Evolutionary conservation across 2,797 vertebrate species (phyloP).

Genomic region (Falco peregrinus): DNA sequence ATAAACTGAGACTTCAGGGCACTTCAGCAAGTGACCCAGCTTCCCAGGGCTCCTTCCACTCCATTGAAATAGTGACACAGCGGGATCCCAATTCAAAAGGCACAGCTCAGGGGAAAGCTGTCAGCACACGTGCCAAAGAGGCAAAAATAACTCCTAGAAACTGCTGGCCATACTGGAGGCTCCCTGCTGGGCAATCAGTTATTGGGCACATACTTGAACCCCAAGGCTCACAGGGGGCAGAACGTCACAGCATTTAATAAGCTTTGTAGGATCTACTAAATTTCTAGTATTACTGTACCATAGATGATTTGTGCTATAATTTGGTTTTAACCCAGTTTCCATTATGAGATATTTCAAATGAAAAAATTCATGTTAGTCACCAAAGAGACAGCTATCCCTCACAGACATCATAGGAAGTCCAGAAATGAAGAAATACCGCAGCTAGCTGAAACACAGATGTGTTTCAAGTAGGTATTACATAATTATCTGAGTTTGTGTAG

Average conservation of each 20-base stretch:
- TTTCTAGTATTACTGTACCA: background rate
- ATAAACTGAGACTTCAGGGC: background rate
- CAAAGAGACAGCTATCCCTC: background rate
- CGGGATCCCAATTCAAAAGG: background rate
- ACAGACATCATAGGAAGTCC: background rate
- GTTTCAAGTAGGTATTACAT: background rate
- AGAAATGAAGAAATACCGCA: background rate
- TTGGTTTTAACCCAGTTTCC: background rate
- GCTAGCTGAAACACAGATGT: background rate
- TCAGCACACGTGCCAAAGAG: background rate
- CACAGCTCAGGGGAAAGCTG: background rate
- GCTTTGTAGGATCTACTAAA: background rate
- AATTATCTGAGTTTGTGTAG: background rate
- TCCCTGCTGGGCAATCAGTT: background rate
- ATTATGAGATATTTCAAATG: background rate
- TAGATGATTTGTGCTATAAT: background rate
- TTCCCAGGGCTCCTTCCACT: background rate
- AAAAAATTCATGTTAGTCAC: background rate
- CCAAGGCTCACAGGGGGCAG: background rate
- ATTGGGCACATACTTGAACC: background rate
- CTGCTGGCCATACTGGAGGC: background rate
- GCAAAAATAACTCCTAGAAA: background rate
- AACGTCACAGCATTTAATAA: background rate
- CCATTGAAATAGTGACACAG: rapidly evolving
- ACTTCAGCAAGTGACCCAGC: too few species aligned